Conservation (phyloP, 2,888 invertebrate genomes). For the Ellobium chinense region DNA sequence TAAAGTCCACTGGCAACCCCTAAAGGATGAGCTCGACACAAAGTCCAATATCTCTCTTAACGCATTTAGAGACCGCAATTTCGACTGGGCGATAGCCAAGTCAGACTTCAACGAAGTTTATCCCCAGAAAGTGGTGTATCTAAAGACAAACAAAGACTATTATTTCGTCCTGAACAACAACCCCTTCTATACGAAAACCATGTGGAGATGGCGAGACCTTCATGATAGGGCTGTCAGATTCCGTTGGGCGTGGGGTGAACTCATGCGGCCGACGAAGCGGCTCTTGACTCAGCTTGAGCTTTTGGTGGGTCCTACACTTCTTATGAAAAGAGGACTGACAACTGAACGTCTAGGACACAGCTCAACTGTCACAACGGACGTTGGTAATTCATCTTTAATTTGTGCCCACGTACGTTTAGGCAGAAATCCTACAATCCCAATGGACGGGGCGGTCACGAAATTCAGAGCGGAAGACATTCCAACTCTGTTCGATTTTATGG, state of each 20-base stretch:
- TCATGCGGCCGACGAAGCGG: slow-evolving; percentile 36
- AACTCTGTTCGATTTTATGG: slow-evolving; percentile 10
- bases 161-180: slow-evolving; percentile 21
- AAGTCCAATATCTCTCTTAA: background rate
- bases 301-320: slow-evolving; percentile 16
- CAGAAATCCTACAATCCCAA: slow-evolving; percentile 49
- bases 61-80: background rate
- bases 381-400: slow-evolving; percentile 27
- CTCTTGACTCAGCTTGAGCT: slow-evolving; percentile 17
- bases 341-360: too few species aligned
- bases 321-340: slow-evolving; percentile 10
- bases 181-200: slow-evolving; percentile 19
- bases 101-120: slow-evolving; percentile 44
- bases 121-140: slow-evolving; percentile 47
- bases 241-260: slow-evolving; percentile 39
- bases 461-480: slow-evolving; percentile 17
- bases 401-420: slow-evolving; percentile 55
- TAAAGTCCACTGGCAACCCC: slow-evolving; percentile 48
- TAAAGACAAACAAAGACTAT: slow-evolving; percentile 51
- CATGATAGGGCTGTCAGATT: slow-evolving; percentile 24
- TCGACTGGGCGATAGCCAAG: background rate
- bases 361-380: background rate
- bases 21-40: slow-evolving; percentile 13
- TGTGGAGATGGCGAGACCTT: slow-evolving; percentile 25
- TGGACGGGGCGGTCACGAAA: slow-evolving; percentile 21